Conservation (phyloP, 1,140 invertebrate species). For the Drosophila miranda region DNA sequence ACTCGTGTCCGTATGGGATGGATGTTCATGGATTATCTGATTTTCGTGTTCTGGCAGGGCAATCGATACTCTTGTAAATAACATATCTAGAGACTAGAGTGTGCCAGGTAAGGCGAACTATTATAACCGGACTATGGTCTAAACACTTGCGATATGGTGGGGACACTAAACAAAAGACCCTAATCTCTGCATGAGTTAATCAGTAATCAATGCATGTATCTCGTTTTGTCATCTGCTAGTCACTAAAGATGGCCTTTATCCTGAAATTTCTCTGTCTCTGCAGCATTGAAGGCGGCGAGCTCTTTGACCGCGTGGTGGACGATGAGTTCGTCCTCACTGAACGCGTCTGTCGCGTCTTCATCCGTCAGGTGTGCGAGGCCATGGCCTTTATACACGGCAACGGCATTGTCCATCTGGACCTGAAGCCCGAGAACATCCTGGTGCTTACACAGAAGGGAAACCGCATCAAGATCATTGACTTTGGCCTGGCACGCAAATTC, state of each 20-base stretch:
- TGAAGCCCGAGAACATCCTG: slow-evolving; percentile 99
- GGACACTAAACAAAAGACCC: slow-evolving; percentile 27
- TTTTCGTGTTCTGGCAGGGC: slow-evolving; percentile 67
- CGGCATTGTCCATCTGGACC: slow-evolving; percentile 96
- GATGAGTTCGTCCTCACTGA: slow-evolving; percentile 99
- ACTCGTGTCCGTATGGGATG: slow-evolving; percentile 23
- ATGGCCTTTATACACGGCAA: slow-evolving; percentile 97
- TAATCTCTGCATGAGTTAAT: slow-evolving; percentile 32
- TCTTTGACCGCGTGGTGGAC: slow-evolving; percentile 98
- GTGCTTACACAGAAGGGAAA: slow-evolving; percentile 97
- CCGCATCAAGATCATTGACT: slow-evolving; percentile 99
- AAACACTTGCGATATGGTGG: slow-evolving; percentile 24
- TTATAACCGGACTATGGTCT: slow-evolving; percentile 36
- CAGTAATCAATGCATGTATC: slow-evolving; percentile 17
- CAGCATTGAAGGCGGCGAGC: slow-evolving; percentile 97
- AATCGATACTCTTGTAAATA: slow-evolving; percentile 70
- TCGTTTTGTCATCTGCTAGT: slow-evolving; percentile 6
- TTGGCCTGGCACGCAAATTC: slow-evolving; percentile 95
- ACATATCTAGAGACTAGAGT: slow-evolving; percentile 42
- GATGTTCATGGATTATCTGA: slow-evolving; percentile 79
- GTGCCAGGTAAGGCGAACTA: slow-evolving; percentile 39
- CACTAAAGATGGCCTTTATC: neutral
- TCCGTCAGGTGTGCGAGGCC: slow-evolving; percentile 98
- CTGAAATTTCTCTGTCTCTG: neutral
- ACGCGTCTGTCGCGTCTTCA: slow-evolving; percentile 96